Conservation (phyloP, 2,888 invertebrate genomes). For the Diarsia brunnea region DNA sequence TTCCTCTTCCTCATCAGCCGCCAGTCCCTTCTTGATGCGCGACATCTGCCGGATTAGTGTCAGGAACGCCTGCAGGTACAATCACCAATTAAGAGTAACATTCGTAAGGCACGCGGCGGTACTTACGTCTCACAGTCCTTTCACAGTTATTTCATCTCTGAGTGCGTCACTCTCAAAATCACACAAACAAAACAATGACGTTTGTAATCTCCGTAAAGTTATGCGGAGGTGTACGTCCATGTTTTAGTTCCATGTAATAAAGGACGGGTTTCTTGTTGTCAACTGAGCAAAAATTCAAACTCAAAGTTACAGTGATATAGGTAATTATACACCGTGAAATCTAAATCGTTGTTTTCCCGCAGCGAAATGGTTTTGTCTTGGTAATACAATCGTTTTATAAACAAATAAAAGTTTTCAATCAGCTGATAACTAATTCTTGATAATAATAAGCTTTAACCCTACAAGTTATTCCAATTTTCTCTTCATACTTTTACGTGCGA, state of each 20-base stretch:
- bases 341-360: too few relatives aligned
- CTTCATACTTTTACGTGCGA: too few relatives aligned
- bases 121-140: background rate
- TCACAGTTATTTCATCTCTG: background rate
- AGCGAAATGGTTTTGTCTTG: too few relatives aligned
- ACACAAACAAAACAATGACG: background rate
- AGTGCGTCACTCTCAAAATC: background rate
- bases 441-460: too few relatives aligned
- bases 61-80: conserved; percentile 82
- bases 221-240: background rate
- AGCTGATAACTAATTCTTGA: too few relatives aligned
- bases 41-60: conserved; percentile 84
- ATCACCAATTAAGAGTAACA: background rate
- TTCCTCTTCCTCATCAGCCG: conserved; percentile 63
- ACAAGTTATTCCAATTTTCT: too few relatives aligned
- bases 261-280: background rate
- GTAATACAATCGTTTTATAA: too few relatives aligned
- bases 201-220: background rate
- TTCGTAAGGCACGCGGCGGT: background rate
- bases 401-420: too few relatives aligned
- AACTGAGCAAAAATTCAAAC: background rate
- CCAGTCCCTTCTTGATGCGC: conserved; percentile 78
- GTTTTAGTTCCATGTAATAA: background rate
- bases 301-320: too few relatives aligned
- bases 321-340: too few relatives aligned